Conservation (phyloP, 2,113 vertebrate species). For the Podarcis cretensis region DNA sequence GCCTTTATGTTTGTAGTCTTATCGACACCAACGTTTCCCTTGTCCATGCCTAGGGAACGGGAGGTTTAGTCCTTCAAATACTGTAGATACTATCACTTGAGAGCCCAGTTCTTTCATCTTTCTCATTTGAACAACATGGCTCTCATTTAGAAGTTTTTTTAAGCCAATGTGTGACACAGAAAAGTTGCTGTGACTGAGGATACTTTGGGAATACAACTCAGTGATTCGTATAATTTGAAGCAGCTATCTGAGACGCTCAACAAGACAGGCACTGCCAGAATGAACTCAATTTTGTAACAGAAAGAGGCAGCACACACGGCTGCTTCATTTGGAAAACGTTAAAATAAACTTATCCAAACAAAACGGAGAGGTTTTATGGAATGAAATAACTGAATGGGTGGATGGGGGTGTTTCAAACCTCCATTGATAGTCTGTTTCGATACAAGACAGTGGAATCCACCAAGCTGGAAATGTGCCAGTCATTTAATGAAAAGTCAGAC, state of each 20-base stretch:
- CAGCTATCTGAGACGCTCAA: neutral
- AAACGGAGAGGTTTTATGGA: neutral
- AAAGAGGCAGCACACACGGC: neutral
- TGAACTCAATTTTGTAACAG: neutral
- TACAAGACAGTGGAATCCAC: neutral
- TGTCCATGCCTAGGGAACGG: neutral
- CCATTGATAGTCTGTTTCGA: neutral
- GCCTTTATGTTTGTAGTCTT: neutral
- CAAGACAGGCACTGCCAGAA: neutral
- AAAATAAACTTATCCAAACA: neutral
- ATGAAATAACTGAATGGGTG: neutral
- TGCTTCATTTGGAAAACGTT: neutral
- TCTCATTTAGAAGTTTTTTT: neutral
- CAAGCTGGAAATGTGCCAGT: neutral
- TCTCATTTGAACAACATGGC: neutral
- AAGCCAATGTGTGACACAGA: neutral
- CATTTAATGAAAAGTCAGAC: slow-evolving; percentile 1
- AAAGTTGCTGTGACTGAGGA: neutral
- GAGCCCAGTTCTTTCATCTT: neutral
- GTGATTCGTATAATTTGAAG: neutral
- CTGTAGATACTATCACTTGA: neutral
- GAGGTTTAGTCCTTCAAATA: too few relatives aligned
- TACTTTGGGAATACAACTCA: neutral
- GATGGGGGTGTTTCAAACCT: neutral
- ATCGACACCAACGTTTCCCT: neutral